Percentiles rank a stretch among this genome's conserved stretches.
These are phyloP conservation scores for Quadroppia sp. DNA, from an alignment of 2,888 invertebrate species.

Conservation along the genomic window DNA sequence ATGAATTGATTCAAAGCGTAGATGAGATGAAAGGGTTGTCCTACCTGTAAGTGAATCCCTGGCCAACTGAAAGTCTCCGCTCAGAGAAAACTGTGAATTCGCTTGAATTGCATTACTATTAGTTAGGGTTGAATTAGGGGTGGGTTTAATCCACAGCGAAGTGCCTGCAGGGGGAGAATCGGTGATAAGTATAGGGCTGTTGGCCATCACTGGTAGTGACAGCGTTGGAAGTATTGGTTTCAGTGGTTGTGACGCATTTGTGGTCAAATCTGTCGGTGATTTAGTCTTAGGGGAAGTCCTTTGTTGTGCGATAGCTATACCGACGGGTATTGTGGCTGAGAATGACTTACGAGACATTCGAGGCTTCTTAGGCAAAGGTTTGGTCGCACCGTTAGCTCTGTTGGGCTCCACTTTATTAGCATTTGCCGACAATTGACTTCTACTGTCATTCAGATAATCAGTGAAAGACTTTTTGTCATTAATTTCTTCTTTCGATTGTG, in stretches of 20 bases:
- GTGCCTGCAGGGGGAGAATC: constrained; percentile 30
- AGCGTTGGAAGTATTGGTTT: constrained; percentile 34
- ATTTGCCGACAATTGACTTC: background rate
- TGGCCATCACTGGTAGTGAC: constrained; percentile 19
- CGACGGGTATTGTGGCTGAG: constrained; percentile 19
- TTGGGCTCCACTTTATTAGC: background rate
- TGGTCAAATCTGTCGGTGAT: background rate
- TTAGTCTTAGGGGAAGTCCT: constrained; percentile 31
- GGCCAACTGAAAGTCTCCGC: constrained; percentile 77
- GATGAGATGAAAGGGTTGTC: background rate
- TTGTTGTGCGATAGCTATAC: constrained; percentile 30
- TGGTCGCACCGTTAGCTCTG: background rate
- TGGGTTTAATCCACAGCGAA: constrained; percentile 29
- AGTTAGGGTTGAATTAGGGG: constrained; percentile 5
- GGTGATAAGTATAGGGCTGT: constrained; percentile 31
- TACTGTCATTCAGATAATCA: background rate
- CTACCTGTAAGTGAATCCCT: constrained; percentile 74
- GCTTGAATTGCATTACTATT: constrained; percentile 16
- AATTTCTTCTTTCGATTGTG: background rate
- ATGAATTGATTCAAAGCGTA: background rate
- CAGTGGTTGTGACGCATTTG: constrained; percentile 10
- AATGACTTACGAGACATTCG: background rate
- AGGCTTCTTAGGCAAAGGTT: constrained; percentile 33
- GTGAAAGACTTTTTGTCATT: background rate
- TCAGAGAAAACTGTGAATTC: constrained; percentile 47